Conservation (phyloP, 1,140 invertebrate genomes). For the Lordiphosa stackelbergi region DNA sequence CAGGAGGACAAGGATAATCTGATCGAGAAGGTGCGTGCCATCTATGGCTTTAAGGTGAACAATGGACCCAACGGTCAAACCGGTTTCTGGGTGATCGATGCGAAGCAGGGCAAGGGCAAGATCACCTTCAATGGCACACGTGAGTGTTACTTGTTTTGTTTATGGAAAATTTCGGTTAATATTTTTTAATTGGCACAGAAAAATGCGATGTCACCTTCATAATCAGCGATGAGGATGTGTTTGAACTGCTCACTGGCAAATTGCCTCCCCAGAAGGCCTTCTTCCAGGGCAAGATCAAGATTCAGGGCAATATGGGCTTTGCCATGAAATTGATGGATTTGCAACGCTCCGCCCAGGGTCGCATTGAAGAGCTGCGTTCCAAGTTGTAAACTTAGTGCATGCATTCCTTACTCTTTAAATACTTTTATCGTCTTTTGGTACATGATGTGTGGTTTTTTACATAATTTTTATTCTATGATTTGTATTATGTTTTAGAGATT, state of each 20-base stretch:
- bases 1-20: conserved; percentile 87
- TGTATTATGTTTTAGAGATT: not conserved
- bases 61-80: conserved; percentile 86
- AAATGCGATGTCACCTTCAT: conserved; percentile 96
- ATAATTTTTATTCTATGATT: conserved; percentile 12
- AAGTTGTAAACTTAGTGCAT: conserved; percentile 82
- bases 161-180: no score
- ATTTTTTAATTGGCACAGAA: conserved; percentile 77
- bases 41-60: conserved; percentile 92
- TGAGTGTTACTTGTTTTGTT: conserved; percentile 59
- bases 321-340: conserved; percentile 96
- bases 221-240: conserved; percentile 90
- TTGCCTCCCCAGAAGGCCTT: conserved; percentile 97
- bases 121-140: conserved; percentile 88
- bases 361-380: conserved; percentile 85
- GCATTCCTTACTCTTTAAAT: conserved; percentile 28
- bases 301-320: conserved; percentile 95
- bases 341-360: conserved; percentile 84
- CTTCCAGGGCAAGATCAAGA: conserved; percentile 94
- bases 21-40: conserved; percentile 90
- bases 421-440: conserved; percentile 13
- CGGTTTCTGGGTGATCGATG: conserved; percentile 93
- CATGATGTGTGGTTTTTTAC: conserved; percentile 3
- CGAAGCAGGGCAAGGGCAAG: conserved; percentile 90
- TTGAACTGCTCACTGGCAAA: conserved; percentile 92